A percentile compares a stretch with the other conserved stretches of the same genome.
Conservation (phyloP, 2,113 vertebrate genomes). For the Lophura nycthemera region DNA sequence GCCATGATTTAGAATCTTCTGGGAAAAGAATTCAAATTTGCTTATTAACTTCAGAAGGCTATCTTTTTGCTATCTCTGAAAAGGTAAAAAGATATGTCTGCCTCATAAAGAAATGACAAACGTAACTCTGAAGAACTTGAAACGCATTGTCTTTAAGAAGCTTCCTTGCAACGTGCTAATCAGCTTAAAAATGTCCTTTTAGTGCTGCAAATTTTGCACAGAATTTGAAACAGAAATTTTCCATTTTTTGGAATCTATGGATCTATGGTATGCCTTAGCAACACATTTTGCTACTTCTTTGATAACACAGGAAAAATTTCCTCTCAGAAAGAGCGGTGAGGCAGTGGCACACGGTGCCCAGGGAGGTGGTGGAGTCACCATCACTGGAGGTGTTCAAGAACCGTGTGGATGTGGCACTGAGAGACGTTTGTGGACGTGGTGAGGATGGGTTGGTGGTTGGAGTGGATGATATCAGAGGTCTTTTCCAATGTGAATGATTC, state of each 20-base stretch:
- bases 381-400: too few relatives aligned
- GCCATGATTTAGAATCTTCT: neutral
- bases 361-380: too few relatives aligned
- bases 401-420: too few relatives aligned
- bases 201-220: neutral
- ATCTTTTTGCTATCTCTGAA: neutral
- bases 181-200: neutral
- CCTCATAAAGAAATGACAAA: neutral
- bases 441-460: too few relatives aligned
- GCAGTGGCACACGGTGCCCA: too few relatives aligned
- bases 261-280: neutral
- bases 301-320: too few relatives aligned
- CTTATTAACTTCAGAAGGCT: neutral
- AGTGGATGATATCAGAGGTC: too few relatives aligned
- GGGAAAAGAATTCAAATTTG: neutral
- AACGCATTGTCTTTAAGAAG: neutral
- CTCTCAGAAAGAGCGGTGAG: too few relatives aligned
- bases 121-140: neutral
- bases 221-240: neutral
- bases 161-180: neutral
- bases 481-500: too few relatives aligned
- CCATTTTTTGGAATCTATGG: neutral
- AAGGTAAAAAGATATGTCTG: neutral
- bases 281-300: neutral
- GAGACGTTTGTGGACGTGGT: too few relatives aligned